Evolutionary conservation across 2,888 invertebrate genomes (phyloP).

Genomic region (Aporophyla lueneburgensis): DNA sequence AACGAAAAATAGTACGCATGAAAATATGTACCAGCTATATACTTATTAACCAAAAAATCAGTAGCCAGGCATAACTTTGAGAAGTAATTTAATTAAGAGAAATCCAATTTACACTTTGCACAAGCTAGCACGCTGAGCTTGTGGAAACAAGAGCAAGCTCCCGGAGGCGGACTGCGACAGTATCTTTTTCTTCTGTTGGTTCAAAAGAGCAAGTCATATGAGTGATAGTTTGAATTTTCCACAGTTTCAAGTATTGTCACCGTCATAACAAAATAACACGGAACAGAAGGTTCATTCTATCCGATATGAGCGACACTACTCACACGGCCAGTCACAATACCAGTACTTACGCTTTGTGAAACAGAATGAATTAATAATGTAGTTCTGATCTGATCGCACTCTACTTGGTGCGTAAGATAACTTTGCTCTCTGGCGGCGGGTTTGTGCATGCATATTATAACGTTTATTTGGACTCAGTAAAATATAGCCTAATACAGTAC

Average conservation of each 20-base stretch:
- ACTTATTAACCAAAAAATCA: not conserved
- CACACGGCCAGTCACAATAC: not conserved
- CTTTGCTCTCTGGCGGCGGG: too few relatives aligned
- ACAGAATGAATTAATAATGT: not conserved
- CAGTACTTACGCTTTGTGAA: not conserved
- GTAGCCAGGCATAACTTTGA: too few relatives aligned
- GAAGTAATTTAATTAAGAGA: not conserved
- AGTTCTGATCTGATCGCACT: not conserved
- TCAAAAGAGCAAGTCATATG: slow-evolving; percentile 46
- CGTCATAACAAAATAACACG: not conserved
- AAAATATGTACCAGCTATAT: not conserved
- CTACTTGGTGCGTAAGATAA: not conserved
- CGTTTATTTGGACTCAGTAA: too few relatives aligned
- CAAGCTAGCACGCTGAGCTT: not conserved
- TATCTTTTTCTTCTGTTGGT: slow-evolving; percentile 1
- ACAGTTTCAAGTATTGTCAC: slow-evolving; percentile 23
- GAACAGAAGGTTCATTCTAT: slow-evolving; percentile 14
- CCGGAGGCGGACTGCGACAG: not conserved
- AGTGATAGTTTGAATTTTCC: slow-evolving; percentile 44
- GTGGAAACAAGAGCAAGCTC: not conserved
- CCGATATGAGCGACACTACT: not conserved
- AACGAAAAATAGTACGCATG: not conserved
- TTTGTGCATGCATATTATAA: too few relatives aligned
- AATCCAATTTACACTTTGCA: not conserved
- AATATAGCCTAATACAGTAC: too few relatives aligned